Base-by-base conservation (phyloP, 2,113 vertebrate species). In the Puntigrus tetrazona region DNA sequence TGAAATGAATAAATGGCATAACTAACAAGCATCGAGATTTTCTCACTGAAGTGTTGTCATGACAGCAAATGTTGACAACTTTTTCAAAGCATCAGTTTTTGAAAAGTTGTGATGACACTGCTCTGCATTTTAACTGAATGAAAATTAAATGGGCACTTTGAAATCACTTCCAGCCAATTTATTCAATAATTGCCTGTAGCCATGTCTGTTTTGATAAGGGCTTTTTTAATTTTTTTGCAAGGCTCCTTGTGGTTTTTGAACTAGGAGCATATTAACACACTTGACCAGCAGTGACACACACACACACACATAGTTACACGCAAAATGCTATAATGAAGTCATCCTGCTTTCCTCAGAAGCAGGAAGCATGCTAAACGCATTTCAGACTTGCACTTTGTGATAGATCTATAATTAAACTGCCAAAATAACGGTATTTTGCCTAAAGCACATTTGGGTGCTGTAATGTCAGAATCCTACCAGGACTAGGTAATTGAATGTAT, bases 101-200 rank as follows among this genome's bases (percentile, higher is more conserved):
- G 2, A 72, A 63, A 18, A 16, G 2, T n/a, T 31, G 14, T 50
- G 41, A 55, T 67, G 11, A 65, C 27, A 41, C 45, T 63, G 16
- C 52, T 59, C 25, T 82, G 52, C 29, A 22, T 76, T 78, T 55
- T 43, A 43, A n/a, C 55, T 52, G 20, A 82, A 69, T 72, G 18
- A 52, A 27, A 65, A 65, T 67, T 20, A 34, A 55, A 82, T 69
- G 65, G 74, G 50, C n/a, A 76, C 18, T 55, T 69, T 55, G 31
- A 82, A 65, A 86, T 78, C 63, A 70, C 59, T 70, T 86, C 27
- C 55, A 76, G 72, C 16, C 61, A 86, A 65, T 82, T 82, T 77
- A 82, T 70, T 57, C 70, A 52, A 50, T 45, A 81, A 67, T 31
- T n/a, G 47, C 47, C 25, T 36, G 25, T 20, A 65, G 67, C 34